phyloP scores from a whole-genome alignment of 2,888 invertebrate species.

The Suillia variegata region DNA sequence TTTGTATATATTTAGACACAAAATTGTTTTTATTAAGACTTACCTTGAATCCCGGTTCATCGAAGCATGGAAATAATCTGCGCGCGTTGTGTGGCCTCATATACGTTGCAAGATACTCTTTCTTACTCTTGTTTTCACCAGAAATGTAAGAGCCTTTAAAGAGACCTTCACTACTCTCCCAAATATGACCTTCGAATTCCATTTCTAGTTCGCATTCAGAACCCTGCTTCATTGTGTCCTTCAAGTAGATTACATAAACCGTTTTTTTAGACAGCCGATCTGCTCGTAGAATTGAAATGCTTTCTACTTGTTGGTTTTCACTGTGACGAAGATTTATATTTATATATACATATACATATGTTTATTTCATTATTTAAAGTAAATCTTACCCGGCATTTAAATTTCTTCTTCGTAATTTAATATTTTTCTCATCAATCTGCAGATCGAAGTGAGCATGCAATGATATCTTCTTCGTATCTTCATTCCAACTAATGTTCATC shows the following conservation, averaged over 20 bases:
- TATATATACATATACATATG: neutral
- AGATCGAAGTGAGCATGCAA: conserved; percentile 72
- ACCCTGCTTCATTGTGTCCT: conserved; percentile 65
- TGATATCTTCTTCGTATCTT: conserved; percentile 67
- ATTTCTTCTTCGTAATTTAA: conserved; percentile 59
- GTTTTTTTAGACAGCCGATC: conserved; percentile 68
- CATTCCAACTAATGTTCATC: conserved; percentile 72
- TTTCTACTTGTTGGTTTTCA: conserved; percentile 30
- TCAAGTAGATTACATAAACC: conserved; percentile 67
- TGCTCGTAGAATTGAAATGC: conserved; percentile 54
- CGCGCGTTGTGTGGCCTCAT: conserved; percentile 75
- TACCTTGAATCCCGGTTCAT: conserved; percentile 78
- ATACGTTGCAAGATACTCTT: conserved; percentile 70
- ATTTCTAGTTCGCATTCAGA: conserved; percentile 69
- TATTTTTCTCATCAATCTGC: conserved; percentile 64
- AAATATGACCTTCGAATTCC: conserved; percentile 70
- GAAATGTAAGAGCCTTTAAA: conserved; percentile 69
- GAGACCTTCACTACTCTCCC: conserved; percentile 70
- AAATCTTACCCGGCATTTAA: conserved; percentile 33
- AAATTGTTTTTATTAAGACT: too few relatives aligned
- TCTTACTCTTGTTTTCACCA: conserved; percentile 56
- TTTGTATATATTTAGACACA: too few relatives aligned
- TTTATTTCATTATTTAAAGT: neutral
- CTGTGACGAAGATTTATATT: neutral
- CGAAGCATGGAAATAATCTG: conserved; percentile 81